These are phyloP conservation scores for Lophochroa leadbeateri DNA, from an alignment of 2,113 vertebrate genomes.

Conservation along the genomic window DNA sequence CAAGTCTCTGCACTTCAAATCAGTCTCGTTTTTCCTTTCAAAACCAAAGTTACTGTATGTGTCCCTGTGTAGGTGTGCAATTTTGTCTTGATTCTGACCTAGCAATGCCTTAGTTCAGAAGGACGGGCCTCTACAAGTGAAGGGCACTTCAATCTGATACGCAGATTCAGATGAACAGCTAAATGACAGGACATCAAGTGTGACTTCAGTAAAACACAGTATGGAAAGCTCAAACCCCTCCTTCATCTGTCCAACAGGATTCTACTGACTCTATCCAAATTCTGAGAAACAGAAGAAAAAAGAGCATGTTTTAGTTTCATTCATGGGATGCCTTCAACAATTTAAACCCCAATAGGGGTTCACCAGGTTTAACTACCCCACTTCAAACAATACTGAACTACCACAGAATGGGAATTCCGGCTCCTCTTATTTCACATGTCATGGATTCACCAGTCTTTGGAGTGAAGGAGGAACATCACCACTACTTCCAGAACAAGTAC, in stretches of 20 bases:
- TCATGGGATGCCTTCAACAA: neutral
- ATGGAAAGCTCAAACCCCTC: neutral
- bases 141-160: rapidly evolving
- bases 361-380: neutral
- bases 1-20: neutral
- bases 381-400: neutral
- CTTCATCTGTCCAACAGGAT: neutral
- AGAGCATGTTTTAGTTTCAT: neutral
- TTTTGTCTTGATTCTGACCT: neutral
- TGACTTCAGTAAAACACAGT: rapidly evolving
- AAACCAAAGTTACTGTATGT: too few relatives aligned
- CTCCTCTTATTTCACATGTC: neutral
- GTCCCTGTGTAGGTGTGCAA: neutral
- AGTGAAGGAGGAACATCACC: neutral
- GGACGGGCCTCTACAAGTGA: neutral
- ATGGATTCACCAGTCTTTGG: rapidly evolving
- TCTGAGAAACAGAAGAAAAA: neutral
- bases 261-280: neutral
- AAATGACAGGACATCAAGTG: neutral
- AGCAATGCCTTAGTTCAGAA: neutral
- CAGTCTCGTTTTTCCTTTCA: neutral
- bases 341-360: neutral
- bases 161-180: too few relatives aligned
- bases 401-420: neutral
- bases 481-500: neutral